phyloP scores from a whole-genome alignment of 1,140 invertebrate genomes.

The Lordiphosa clarofinis region DNA sequence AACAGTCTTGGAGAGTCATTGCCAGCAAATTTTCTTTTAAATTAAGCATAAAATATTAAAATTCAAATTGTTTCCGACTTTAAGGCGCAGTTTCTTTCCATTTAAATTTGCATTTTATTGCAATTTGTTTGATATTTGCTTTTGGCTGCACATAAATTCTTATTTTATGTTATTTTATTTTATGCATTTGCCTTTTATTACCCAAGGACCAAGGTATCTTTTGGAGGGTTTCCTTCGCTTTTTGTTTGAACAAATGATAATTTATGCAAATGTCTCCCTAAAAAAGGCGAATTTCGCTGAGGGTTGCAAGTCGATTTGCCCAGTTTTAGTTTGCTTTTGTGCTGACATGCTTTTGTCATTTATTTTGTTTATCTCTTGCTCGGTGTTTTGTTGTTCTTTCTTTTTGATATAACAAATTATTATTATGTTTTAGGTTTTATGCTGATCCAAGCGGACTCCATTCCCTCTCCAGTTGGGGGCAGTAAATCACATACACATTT shows the following conservation, averaged over 20 bases:
- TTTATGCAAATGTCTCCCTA: conserved; percentile 74
- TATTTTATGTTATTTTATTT: conserved; percentile 75
- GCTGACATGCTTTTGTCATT: conserved; percentile 71
- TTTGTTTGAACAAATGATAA: conserved; percentile 71
- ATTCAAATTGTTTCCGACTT: conserved; percentile 49
- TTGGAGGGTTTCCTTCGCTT: conserved; percentile 10
- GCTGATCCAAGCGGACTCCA: conserved; percentile 59
- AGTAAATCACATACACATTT: conserved; percentile 47
- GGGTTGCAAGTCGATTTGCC: conserved; percentile 48
- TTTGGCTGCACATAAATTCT: conserved; percentile 59
- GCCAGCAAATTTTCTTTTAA: conserved; percentile 32
- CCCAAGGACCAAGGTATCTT: conserved; percentile 44
- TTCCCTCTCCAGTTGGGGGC: conserved; percentile 2
- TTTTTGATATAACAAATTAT: conserved; percentile 70
- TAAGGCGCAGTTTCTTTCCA: conserved; percentile 43
- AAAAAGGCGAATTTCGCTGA: conserved; percentile 41
- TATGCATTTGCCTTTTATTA: conserved; percentile 74
- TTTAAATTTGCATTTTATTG: conserved; percentile 76
- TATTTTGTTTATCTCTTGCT: conserved; percentile 72
- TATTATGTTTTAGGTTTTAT: conserved; percentile 68
- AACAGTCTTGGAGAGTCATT: no score
- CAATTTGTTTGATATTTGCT: conserved; percentile 69
- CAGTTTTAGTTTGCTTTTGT: conserved; percentile 56
- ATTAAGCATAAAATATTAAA: conserved; percentile 70
- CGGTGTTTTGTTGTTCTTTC: conserved; percentile 9